Base-by-base conservation (phyloP, 2,113 vertebrate genomes). In the Austrofundulus limnaeus region DNA sequence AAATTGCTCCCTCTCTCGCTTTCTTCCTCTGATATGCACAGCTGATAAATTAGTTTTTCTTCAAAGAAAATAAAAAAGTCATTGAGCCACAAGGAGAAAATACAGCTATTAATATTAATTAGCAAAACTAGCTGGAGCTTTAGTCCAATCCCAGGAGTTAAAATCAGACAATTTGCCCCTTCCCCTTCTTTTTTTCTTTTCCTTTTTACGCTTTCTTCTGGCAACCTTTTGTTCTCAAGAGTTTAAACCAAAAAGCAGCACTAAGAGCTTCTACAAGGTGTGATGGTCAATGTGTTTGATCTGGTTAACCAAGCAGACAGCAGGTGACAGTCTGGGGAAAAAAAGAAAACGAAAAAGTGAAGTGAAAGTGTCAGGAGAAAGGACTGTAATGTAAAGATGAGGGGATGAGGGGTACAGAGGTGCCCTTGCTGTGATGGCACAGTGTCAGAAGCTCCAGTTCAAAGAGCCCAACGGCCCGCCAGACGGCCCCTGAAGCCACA, bases 361-460 rank as follows among this genome's bases (percentile, higher is more conserved):
- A 45, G 65, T 63, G 48, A 20, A 19, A 51, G 43, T n/a, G 47
- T 55, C 4, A 0, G 4, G 21, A 51, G 39, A 19, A 17, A 46
- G 59, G 57, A 67, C 51, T 63, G 58, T 55, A 67, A 55, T 57
- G 24, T 8, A 19, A 47, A 71, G 61, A 64, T 41, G 81, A 66
- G 41, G 58, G 50, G 15, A 31, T 9, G 58, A 34, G 37, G 25
- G 48, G 10, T 48, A 31, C 55, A 75, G 73, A 81, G 77, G 78
- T 86, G 81, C 70, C 77, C 84, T 88, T 58, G 81, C 77, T 56
- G 76, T 71, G 66, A 81, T 70, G 57, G 77, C 77, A 75, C 63
- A 50, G 56, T 75, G 77, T 88, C 78, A 83, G 70, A 77, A 54
- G 60, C 57, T 59, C 57, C 10, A 78, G 84, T 90, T 90, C 82